phyloP scores from a whole-genome alignment of 92 coral and sea anemone species.

The Epizoanthus fatuus region DNA sequence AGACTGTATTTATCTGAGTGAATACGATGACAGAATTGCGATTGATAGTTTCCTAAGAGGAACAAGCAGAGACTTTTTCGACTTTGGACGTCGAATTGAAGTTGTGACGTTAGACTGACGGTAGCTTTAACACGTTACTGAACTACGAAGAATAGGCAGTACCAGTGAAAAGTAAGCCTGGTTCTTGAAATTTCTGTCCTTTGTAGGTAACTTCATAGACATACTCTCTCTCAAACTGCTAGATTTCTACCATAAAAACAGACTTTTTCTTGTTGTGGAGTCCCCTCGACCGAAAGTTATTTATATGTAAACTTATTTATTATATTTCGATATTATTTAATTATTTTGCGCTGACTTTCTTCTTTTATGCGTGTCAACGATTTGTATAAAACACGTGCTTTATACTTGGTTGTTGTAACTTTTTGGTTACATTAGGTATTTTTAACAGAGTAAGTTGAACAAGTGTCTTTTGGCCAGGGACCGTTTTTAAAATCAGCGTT shows the following conservation, averaged over 20 bases:
- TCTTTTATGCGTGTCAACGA: not conserved
- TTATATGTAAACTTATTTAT: not conserved
- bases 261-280: not conserved
- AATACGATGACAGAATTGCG: constrained; percentile 88
- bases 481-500: not conserved
- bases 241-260: not conserved
- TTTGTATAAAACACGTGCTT: not conserved
- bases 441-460: not conserved
- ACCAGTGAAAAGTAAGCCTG: too few relatives aligned
- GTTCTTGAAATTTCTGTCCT: constrained; percentile 9
- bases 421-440: not conserved
- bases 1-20: constrained; percentile 95
- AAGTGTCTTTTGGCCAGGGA: not conserved
- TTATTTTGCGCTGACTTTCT: not conserved
- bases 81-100: constrained; percentile 88
- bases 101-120: constrained; percentile 94
- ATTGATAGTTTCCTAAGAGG: constrained; percentile 77
- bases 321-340: not conserved
- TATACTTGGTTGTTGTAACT: not conserved
- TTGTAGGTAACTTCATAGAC: too few relatives aligned
- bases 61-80: constrained; percentile 70
- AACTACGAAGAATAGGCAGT: not conserved
- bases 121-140: not conserved
- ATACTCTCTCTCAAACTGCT: not conserved
- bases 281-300: not conserved